Percentiles rank a stretch among this genome's conserved stretches.
Evolutionary conservation across 2,888 invertebrate species (phyloP).

Genomic region (Thymelicus acteon): DNA sequence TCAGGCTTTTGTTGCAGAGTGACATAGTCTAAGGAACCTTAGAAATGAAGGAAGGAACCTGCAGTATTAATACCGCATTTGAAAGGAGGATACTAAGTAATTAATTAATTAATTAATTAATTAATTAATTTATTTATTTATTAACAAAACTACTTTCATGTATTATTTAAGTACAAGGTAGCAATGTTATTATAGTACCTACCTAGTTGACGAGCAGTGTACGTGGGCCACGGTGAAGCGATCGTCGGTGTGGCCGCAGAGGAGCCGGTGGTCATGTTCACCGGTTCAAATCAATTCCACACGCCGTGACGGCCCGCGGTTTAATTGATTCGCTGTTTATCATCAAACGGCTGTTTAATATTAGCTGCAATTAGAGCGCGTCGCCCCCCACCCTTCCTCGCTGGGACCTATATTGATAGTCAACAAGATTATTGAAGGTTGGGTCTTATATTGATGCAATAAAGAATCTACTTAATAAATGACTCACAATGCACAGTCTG

Average conservation of each 20-base stretch:
- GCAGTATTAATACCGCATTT: too few relatives aligned
- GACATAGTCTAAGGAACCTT: too few relatives aligned
- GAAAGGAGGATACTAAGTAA: neutral
- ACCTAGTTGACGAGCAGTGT: slow-evolving; percentile 1
- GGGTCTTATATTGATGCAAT: neutral
- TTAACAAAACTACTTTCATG: too few relatives aligned
- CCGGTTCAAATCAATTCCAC: slow-evolving; percentile 32
- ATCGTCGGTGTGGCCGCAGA: neutral
- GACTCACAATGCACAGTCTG: too few relatives aligned
- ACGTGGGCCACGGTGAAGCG: neutral
- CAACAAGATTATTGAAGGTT: neutral
- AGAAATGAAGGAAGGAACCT: too few relatives aligned
- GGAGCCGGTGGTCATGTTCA: slow-evolving; percentile 22
- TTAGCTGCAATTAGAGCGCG: slow-evolving; percentile 26
- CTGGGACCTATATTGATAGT: neutral
- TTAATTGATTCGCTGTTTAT: slow-evolving; percentile 35
- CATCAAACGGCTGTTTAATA: slow-evolving; percentile 27
- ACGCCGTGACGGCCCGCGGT: slow-evolving; percentile 17
- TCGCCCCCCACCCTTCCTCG: neutral
- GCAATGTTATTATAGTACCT: too few relatives aligned
- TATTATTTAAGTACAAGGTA: too few relatives aligned
- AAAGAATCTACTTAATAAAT: too few relatives aligned
- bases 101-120: too few relatives aligned
- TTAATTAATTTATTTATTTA: too few relatives aligned
- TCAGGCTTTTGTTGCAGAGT: too few relatives aligned